Conservation (phyloP, 2,113 vertebrate genomes). For the Antigone vipio region DNA sequence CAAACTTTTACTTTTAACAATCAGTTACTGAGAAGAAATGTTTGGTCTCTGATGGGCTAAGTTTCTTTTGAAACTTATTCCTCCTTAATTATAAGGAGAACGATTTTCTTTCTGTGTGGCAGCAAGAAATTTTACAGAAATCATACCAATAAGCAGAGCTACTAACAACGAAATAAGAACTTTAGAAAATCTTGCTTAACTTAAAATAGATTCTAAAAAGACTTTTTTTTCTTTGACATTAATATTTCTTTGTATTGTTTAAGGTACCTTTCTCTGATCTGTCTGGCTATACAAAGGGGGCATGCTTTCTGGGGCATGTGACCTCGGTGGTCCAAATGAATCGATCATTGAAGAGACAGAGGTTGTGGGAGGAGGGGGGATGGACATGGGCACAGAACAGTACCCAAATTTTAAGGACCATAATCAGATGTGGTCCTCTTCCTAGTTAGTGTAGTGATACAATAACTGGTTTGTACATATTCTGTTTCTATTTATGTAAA, state of each 20-base stretch:
- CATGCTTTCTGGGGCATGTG: rapidly evolving
- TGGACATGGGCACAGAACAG: not conserved
- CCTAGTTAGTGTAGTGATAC: no score
- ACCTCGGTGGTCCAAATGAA: not conserved
- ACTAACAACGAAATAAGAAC: not conserved
- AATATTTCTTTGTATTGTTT: not conserved
- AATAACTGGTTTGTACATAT: not conserved
- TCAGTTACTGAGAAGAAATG: not conserved
- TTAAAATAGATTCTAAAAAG: not conserved
- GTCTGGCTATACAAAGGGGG: not conserved
- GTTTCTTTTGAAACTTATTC: not conserved
- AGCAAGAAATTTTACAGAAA: not conserved
- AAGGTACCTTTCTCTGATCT: not conserved
- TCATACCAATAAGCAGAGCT: not conserved
- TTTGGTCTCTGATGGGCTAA: not conserved
- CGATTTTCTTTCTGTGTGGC: not conserved
- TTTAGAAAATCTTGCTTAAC: not conserved
- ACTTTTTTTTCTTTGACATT: not conserved
- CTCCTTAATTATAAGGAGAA: not conserved
- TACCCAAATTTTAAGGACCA: rapidly evolving
- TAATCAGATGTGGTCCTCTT: not conserved
- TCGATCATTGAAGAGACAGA: not conserved
- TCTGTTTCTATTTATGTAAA: not conserved
- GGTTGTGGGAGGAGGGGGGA: not conserved
- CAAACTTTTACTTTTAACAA: not conserved